Evolutionary conservation across 2,113 vertebrate genomes (phyloP).

Genomic region (Dascyllus trimaculatus): DNA sequence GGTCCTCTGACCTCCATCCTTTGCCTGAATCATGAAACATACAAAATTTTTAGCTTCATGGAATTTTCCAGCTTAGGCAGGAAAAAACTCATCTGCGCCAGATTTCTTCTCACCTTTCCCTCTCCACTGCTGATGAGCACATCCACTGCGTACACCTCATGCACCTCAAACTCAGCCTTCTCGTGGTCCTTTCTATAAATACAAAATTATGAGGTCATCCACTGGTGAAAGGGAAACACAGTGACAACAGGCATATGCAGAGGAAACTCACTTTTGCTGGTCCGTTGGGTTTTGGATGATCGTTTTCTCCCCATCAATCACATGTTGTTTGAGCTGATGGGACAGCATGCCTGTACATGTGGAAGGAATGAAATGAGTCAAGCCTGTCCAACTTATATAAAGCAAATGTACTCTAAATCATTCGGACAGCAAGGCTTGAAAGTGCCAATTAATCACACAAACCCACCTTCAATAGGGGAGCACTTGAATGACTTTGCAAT

Average conservation of each 20-base stretch:
- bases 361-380: conserved; percentile 6
- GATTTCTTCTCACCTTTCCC: conserved; percentile 89
- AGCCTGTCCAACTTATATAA: not conserved
- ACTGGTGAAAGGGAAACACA: not conserved
- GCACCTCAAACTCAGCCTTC: conserved; percentile 97
- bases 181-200: conserved; percentile 95
- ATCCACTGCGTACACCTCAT: conserved; percentile 98
- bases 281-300: conserved; percentile 98
- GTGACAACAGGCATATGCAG: not conserved
- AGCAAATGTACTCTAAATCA: not conserved
- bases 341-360: conserved; percentile 92
- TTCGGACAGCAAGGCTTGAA: not conserved
- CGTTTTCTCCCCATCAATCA: conserved; percentile 98
- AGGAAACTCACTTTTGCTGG: conserved; percentile 91
- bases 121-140: conserved; percentile 97
- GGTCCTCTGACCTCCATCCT: conserved; percentile 95
- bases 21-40: conserved; percentile 83
- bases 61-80: not conserved
- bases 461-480: conserved; percentile 94
- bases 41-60: not conserved
- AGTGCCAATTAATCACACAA: not conserved
- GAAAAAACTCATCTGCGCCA: not conserved
- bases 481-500: conserved; percentile 99
- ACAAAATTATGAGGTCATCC: conserved; percentile 1
- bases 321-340: conserved; percentile 96